These are phyloP conservation scores for Melanotus villosus DNA, from an alignment of 2,888 invertebrate species.

Conservation along the genomic window DNA sequence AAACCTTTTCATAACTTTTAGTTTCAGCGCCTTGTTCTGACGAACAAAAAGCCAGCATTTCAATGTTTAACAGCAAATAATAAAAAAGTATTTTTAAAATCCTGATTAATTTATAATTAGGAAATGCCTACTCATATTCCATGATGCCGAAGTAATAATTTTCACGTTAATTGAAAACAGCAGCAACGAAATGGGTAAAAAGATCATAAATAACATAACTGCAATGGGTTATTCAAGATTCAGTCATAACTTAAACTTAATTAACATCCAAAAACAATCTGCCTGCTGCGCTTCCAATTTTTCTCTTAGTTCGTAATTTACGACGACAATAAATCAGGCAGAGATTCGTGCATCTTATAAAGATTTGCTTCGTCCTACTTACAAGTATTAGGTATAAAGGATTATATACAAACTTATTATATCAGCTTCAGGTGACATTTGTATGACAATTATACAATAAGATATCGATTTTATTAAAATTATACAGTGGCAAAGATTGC, in stretches of 20 bases:
- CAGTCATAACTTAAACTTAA: constrained; percentile 17
- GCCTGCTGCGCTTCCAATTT: neutral
- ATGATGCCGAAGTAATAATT: neutral
- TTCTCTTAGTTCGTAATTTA: neutral
- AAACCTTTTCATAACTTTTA: neutral
- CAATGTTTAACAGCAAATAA: no score
- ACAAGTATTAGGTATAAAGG: no score
- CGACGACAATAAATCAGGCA: neutral
- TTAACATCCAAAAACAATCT: constrained; percentile 8
- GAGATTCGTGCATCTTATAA: neutral
- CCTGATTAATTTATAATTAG: no score
- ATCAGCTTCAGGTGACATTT: no score
- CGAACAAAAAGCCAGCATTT: no score
- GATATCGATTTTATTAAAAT: no score
- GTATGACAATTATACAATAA: no score
- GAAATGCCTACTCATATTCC: neutral
- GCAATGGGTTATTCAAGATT: constrained; percentile 1
- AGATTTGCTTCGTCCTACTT: no score
- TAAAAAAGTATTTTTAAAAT: no score
- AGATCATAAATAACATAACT: neutral
- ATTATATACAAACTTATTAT: no score
- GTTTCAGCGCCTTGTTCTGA: neutral
- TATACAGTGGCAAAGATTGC: no score
- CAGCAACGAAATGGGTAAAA: neutral
- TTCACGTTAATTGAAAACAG: neutral